Percentiles rank a stretch among this genome's conserved stretches.
Conservation (phyloP, 2,797 vertebrate species). For the Cetoscarus ocellatus region DNA sequence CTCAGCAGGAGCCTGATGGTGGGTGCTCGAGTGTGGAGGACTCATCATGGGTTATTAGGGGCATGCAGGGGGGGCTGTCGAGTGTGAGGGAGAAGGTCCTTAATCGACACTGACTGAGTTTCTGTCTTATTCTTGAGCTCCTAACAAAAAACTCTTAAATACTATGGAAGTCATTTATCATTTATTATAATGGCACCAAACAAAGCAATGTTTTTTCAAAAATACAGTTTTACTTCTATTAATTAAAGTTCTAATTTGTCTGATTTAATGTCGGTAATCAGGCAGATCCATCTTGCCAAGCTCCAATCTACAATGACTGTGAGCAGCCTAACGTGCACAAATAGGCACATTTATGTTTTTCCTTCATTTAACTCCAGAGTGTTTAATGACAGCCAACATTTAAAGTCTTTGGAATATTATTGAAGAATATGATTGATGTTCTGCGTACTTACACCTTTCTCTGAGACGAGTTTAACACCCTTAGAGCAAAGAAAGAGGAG, state of each 20-base stretch:
- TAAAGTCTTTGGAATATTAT: neutral
- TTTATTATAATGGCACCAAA: no score
- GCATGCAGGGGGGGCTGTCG: slow-evolving; percentile 77
- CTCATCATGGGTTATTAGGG: slow-evolving; percentile 88
- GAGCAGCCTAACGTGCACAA: neutral
- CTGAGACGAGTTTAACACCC: neutral
- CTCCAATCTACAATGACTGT: no score
- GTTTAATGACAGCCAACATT: neutral
- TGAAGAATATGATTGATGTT: neutral
- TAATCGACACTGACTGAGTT: no score
- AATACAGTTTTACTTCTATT: no score
- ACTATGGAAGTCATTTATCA: no score
- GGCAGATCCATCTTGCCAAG: no score
- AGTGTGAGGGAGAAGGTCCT: slow-evolving; percentile 55
- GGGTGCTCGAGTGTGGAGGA: slow-evolving; percentile 86
- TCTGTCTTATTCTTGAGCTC: no score
- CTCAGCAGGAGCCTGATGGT: slow-evolving; percentile 84
- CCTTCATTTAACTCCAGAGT: neutral
- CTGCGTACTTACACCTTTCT: neutral
- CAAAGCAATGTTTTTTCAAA: no score
- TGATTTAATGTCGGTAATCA: no score
- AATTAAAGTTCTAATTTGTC: no score
- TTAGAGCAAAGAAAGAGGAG: neutral
- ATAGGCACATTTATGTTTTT: neutral
- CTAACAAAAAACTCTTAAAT: no score